A percentile compares a stretch with the other conserved stretches of the same genome.
Conservation (phyloP, 2,888 invertebrate species). For the Falcaria lacertinaria region DNA sequence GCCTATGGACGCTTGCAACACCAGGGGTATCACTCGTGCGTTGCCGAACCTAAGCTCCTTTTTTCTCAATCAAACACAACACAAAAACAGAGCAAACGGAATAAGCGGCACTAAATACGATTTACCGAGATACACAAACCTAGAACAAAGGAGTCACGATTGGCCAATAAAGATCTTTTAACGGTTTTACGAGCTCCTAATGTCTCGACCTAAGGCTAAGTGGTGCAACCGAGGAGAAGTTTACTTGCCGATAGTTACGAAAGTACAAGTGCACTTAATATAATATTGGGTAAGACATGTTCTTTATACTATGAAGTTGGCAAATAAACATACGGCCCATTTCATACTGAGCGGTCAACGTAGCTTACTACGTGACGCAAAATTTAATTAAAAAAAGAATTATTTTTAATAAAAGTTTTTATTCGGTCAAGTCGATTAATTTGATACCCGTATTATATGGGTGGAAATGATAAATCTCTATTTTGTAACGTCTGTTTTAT, state of each 20-base stretch:
- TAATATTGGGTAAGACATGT: neutral
- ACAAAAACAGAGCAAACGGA: slow-evolving; percentile 10
- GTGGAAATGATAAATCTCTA: too few species aligned
- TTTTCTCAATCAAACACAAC: slow-evolving; percentile 1
- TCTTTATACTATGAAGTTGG: neutral
- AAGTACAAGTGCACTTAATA: slow-evolving; percentile 12
- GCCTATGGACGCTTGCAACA: too few species aligned
- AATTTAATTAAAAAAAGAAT: too few species aligned
- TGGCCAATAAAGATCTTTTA: slow-evolving; percentile 54
- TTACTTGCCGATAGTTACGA: slow-evolving; percentile 9
- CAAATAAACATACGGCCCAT: neutral
- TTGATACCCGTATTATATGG: too few species aligned
- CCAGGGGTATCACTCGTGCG: too few species aligned
- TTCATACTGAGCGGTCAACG: neutral
- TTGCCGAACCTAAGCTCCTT: too few species aligned
- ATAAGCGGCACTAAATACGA: slow-evolving; percentile 5
- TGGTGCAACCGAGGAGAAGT: slow-evolving; percentile 14
- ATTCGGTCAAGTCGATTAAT: too few species aligned
- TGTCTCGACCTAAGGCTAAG: slow-evolving; percentile 37
- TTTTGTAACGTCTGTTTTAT: too few species aligned
- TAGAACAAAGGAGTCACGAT: slow-evolving; percentile 45
- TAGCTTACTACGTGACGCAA: too few species aligned
- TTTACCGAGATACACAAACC: slow-evolving; percentile 20
- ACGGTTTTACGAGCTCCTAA: slow-evolving; percentile 54
- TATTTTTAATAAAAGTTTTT: too few species aligned